A percentile compares a stretch with the other conserved stretches of the same genome.
Evolutionary conservation across 2,113 vertebrate genomes (phyloP).

Genomic region (Xenus cinereus): DNA sequence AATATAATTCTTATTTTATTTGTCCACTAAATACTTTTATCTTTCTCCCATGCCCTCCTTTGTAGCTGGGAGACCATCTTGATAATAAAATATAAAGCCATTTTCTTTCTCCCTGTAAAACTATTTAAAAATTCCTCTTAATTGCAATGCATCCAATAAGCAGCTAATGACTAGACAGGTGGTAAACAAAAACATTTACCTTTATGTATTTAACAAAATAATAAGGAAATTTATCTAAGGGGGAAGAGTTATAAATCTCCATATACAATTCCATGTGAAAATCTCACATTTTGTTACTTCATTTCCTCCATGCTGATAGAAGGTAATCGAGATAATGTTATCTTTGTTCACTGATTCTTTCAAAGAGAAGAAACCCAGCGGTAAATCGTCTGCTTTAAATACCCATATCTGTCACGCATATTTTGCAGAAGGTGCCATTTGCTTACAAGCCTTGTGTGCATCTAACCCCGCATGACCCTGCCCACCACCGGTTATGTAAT

Average conservation of each 20-base stretch:
- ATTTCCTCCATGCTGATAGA: not conserved
- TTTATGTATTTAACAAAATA: not conserved
- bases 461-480: not conserved
- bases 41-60: not conserved
- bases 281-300: not conserved
- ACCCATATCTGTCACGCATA: not conserved
- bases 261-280: not conserved
- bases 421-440: not conserved
- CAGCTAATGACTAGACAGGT: not conserved
- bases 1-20: not conserved
- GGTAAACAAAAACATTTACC: not conserved
- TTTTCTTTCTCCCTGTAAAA: not conserved
- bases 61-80: not conserved
- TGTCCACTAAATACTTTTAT: not conserved
- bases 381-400: not conserved
- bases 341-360: not conserved
- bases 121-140: not conserved
- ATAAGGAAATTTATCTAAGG: not conserved
- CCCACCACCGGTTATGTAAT: not conserved
- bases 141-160: not conserved
- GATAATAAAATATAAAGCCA: not conserved
- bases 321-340: not conserved
- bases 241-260: not conserved
- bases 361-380: not conserved
- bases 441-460: fast-evolving